phyloP scores from a whole-genome alignment of 1,140 invertebrate genomes.

The Eumaeus atala region DNA sequence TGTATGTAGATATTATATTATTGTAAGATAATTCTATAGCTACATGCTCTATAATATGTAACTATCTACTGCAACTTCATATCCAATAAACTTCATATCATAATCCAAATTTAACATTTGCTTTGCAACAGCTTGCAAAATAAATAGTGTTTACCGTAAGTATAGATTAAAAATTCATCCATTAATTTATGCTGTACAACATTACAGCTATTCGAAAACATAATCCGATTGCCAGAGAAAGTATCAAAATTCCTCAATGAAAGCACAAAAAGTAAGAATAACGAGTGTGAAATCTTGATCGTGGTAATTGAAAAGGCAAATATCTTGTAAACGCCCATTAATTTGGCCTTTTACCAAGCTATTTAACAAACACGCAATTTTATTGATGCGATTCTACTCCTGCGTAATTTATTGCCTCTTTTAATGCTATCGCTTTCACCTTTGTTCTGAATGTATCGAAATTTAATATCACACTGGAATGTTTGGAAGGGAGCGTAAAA shows the following conservation, averaged over 20 bases:
- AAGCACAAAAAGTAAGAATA: constrained; percentile 2
- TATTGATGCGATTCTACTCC: constrained; percentile 19
- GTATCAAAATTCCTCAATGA: constrained; percentile 4
- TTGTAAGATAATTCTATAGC: no score
- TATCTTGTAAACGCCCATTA: constrained; percentile 1
- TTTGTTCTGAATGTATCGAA: constrained; percentile 4
- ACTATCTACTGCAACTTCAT: no score
- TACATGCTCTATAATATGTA: no score
- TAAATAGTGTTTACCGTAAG: not conserved
- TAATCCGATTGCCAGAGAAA: constrained; percentile 2
- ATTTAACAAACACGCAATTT: constrained; percentile 17
- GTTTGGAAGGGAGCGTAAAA: no score
- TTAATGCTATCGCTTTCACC: constrained; percentile 5
- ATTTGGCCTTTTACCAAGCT: not conserved
- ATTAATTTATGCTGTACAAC: no score
- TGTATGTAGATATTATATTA: no score
- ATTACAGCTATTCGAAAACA: not conserved
- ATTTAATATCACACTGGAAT: not conserved
- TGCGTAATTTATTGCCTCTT: constrained; percentile 12
- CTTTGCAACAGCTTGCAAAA: no score
- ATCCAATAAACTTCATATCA: no score
- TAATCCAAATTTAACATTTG: no score
- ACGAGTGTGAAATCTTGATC: not conserved
- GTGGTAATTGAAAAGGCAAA: constrained; percentile 7
- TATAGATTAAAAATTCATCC: not conserved